Conservation (phyloP, 53 echinoderm and acorn worm genomes). For the Antedon mediterranea region DNA sequence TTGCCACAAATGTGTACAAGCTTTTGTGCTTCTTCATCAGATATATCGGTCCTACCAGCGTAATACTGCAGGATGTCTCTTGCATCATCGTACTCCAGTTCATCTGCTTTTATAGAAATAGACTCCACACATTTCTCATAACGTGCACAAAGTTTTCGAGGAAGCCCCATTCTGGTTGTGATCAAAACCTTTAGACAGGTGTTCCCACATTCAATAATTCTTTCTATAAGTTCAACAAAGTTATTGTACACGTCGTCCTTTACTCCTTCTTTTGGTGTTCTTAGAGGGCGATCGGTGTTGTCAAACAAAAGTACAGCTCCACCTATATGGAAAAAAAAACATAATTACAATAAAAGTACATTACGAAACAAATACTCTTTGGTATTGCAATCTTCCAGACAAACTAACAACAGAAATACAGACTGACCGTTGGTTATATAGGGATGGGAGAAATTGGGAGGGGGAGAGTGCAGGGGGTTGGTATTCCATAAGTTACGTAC, state of each 20-base stretch:
- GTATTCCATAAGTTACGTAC: too few relatives aligned
- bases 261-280: background rate
- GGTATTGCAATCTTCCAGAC: too few relatives aligned
- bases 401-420: too few relatives aligned
- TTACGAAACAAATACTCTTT: too few relatives aligned
- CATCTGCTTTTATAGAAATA: slow-evolving; percentile 15
- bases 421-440: too few relatives aligned
- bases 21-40: slow-evolving; percentile 41
- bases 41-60: slow-evolving; percentile 41
- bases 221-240: slow-evolving; percentile 40
- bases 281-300: slow-evolving; percentile 65
- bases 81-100: slow-evolving; percentile 59
- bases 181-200: slow-evolving; percentile 48
- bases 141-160: background rate
- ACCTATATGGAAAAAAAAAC: slow-evolving; percentile 17
- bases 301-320: slow-evolving; percentile 76
- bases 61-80: slow-evolving; percentile 65
- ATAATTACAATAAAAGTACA: too few relatives aligned
- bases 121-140: background rate
- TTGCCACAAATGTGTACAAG: slow-evolving; percentile 62
- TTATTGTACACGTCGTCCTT: slow-evolving; percentile 18
- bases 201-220: slow-evolving; percentile 58
- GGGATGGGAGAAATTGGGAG: too few relatives aligned
- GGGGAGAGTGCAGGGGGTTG: too few relatives aligned
- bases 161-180: slow-evolving; percentile 57